These are phyloP conservation scores for Melanotaenia boesemani DNA, from an alignment of 2,797 vertebrate genomes.

Conservation along the genomic window DNA sequence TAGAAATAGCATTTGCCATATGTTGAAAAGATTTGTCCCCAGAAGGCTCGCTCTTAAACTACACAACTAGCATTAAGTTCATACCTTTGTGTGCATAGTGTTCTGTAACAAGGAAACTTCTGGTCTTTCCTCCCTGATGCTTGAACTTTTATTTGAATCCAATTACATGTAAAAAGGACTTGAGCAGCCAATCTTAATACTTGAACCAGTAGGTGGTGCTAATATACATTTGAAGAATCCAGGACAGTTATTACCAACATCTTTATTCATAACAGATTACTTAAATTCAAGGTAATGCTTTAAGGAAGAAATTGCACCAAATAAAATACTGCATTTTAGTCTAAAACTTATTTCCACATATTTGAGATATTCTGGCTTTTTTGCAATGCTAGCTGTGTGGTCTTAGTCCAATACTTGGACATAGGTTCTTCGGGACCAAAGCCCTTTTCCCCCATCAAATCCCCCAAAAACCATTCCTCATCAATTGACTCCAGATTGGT, in stretches of 20 bases:
- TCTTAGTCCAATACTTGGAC: conserved; percentile 78
- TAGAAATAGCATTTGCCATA: background rate
- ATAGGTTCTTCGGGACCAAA: conserved; percentile 91
- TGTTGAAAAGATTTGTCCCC: background rate
- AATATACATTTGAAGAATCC: background rate
- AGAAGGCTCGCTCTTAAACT: background rate
- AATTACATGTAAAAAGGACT: too few relatives aligned
- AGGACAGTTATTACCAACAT: background rate
- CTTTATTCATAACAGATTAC: conserved; percentile 29
- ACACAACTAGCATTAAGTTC: background rate
- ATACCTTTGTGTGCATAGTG: too few relatives aligned
- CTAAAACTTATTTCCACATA: background rate
- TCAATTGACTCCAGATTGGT: conserved; percentile 87
- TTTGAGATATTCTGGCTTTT: background rate
- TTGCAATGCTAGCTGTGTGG: accelerated
- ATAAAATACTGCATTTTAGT: conserved; percentile 53
- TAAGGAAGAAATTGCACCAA: background rate
- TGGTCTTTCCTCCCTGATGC: background rate
- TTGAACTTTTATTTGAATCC: background rate
- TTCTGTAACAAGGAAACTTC: background rate
- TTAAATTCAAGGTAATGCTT: conserved; percentile 11
- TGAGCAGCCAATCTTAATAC: too few relatives aligned
- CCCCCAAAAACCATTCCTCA: conserved; percentile 91
- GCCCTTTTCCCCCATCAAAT: conserved; percentile 86
- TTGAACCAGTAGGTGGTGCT: conserved; percentile 48